A percentile compares a stretch with the other conserved stretches of the same genome.
phyloP scores from a whole-genome alignment of 2,888 invertebrate species.

The Drosophila meridiana region DNA sequence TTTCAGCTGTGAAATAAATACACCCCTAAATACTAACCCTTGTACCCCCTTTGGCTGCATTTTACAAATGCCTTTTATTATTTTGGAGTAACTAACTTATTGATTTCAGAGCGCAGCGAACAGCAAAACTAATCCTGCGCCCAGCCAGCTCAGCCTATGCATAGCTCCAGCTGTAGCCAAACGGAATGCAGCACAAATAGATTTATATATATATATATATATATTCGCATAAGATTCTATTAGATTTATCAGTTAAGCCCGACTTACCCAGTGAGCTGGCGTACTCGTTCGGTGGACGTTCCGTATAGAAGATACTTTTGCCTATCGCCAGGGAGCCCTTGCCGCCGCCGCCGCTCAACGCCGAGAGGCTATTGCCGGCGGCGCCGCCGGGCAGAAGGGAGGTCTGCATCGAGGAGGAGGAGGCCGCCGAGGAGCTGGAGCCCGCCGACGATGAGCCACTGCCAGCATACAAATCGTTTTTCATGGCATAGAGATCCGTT shows the following conservation, averaged over 20 bases:
- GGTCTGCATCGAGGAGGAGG: slow-evolving; percentile 77
- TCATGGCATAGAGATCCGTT: slow-evolving; percentile 84
- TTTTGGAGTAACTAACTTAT: slow-evolving; percentile 42
- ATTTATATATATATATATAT: slow-evolving; percentile 7
- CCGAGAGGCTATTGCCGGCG: slow-evolving; percentile 73
- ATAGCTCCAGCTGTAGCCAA: slow-evolving; percentile 46
- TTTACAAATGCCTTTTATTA: slow-evolving; percentile 66
- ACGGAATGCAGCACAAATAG: slow-evolving; percentile 35
- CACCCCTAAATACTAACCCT: slow-evolving; percentile 43
- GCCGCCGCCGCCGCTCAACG: slow-evolving; percentile 65
- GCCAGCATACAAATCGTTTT: slow-evolving; percentile 82
- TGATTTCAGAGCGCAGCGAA: slow-evolving; percentile 61
- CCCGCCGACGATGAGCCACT: slow-evolving; percentile 66
- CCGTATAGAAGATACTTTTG: slow-evolving; percentile 85
- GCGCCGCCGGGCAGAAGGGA: slow-evolving; percentile 68
- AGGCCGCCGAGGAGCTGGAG: slow-evolving; percentile 71
- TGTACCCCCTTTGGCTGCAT: slow-evolving; percentile 74
- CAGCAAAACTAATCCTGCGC: slow-evolving; percentile 46
- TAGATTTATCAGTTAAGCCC: neutral
- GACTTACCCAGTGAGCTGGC: slow-evolving; percentile 80
- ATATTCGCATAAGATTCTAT: neutral
- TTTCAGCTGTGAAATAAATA: slow-evolving; percentile 37
- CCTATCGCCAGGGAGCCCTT: slow-evolving; percentile 85
- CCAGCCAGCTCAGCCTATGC: slow-evolving; percentile 45
- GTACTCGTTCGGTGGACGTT: slow-evolving; percentile 85